phyloP scores from a whole-genome alignment of 2,113 vertebrate genomes.

The Cairina moschata region DNA sequence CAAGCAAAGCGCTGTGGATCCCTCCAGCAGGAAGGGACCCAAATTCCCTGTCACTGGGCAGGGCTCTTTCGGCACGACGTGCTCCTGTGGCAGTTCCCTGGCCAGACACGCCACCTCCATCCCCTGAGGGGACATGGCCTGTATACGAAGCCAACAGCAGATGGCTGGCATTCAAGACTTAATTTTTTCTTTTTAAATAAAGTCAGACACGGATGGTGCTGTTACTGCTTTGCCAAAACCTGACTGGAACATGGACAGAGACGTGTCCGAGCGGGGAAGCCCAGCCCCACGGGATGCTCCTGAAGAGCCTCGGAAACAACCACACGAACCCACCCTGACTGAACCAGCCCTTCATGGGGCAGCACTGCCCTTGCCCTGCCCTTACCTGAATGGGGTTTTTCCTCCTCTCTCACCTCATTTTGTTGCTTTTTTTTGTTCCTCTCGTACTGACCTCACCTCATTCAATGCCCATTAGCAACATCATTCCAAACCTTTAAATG shows the following conservation, averaged over 20 bases:
- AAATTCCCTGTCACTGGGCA: neutral
- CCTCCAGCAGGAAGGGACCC: neutral
- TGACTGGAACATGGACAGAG: neutral
- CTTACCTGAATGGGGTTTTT: slow-evolving; percentile 29
- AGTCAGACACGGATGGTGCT: slow-evolving; percentile 43
- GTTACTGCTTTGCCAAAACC: neutral
- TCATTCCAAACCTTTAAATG: neutral
- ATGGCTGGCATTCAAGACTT: slow-evolving; percentile 8
- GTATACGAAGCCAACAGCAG: neutral
- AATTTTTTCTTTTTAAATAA: slow-evolving; percentile 22
- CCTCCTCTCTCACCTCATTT: neutral
- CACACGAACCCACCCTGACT: neutral
- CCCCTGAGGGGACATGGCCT: neutral
- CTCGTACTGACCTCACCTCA: neutral
- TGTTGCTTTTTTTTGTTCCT: slow-evolving; percentile 3
- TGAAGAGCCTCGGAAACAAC: neutral
- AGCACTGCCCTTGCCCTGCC: neutral
- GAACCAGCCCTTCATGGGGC: neutral
- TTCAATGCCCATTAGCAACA: neutral
- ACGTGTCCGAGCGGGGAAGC: neutral
- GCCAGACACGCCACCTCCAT: neutral
- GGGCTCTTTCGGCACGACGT: neutral
- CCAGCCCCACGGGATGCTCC: neutral
- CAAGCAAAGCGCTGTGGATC: neutral
- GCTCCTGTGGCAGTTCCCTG: neutral